Percentiles rank a stretch among this genome's conserved stretches.
phyloP scores from a whole-genome alignment of 2,113 vertebrate species.

The Dolichallabes microphthalmus region DNA sequence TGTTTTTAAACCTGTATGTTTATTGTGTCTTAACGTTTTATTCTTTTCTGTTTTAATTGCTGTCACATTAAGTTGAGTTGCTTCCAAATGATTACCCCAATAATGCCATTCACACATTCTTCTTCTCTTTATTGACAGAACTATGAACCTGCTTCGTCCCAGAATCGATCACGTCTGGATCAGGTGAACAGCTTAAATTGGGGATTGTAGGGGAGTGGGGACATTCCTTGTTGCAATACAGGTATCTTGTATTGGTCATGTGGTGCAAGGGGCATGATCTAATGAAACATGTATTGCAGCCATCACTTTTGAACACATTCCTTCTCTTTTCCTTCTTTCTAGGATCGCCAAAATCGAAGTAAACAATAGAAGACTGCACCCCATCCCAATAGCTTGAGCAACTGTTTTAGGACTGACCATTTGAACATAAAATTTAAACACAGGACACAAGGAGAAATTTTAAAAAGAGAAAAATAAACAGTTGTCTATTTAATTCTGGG shows the following conservation, averaged over 20 bases:
- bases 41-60: background rate
- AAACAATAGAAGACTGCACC: constrained; percentile 78
- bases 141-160: constrained; percentile 71
- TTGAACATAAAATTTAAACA: constrained; percentile 65
- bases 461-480: constrained; percentile 65
- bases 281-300: background rate
- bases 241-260: constrained; percentile 5
- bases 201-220: background rate
- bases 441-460: constrained; percentile 65
- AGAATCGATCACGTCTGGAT: constrained; percentile 72
- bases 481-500: constrained; percentile 74
- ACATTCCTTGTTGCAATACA: background rate
- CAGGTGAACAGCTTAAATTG: constrained; percentile 61
- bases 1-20: background rate
- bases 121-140: constrained; percentile 59
- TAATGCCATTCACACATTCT: constrained; percentile 14
- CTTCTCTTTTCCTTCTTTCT: constrained; percentile 45
- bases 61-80: background rate
- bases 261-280: background rate
- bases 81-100: background rate
- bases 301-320: background rate
- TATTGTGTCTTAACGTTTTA: background rate
- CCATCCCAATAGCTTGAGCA: constrained; percentile 62
- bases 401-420: constrained; percentile 73
- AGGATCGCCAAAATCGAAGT: constrained; percentile 95